Evolutionary conservation across 2,797 vertebrate species (phyloP).

Genomic region (Borostomias antarcticus): DNA sequence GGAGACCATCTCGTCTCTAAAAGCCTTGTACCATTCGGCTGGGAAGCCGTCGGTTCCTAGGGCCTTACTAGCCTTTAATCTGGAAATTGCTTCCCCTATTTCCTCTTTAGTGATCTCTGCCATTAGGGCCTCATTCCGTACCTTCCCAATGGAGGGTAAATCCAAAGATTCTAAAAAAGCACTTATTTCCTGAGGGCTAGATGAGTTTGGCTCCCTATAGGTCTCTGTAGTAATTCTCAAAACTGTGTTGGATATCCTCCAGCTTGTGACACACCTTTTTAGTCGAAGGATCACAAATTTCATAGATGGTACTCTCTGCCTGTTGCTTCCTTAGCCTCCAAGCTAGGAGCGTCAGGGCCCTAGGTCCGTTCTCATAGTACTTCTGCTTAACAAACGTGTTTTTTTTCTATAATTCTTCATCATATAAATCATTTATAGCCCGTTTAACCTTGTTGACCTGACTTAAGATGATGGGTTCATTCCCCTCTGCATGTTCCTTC

Average conservation of each 20-base stretch:
- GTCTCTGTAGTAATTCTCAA: conserved; percentile 8
- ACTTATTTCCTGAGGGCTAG: neutral
- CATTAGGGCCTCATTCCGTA: conserved; percentile 8
- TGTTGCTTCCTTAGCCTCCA: conserved; percentile 11
- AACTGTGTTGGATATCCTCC: neutral
- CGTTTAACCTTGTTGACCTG: neutral
- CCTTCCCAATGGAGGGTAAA: conserved; percentile 12
- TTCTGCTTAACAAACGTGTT: conserved; percentile 2
- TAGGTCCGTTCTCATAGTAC: neutral
- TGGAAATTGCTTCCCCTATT: neutral
- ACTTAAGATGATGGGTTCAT: neutral
- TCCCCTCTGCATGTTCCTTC: neutral
- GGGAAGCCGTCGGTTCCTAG: neutral
- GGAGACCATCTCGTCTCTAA: conserved; percentile 2
- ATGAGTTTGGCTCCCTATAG: conserved; percentile 3
- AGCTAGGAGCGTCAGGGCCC: neutral
- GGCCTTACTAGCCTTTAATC: conserved; percentile 9
- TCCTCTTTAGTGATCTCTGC: neutral
- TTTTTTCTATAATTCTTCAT: conserved; percentile 13
- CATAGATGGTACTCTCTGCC: neutral
- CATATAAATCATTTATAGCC: conserved; percentile 3
- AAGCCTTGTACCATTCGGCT: conserved; percentile 15
- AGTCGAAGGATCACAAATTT: conserved; percentile 9
- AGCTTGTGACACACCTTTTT: neutral
- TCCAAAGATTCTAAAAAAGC: conserved; percentile 8